A percentile compares a stretch with the other conserved stretches of the same genome.
Evolutionary conservation across 2,113 vertebrate genomes (phyloP).

Genomic region (Rissa tridactyla): DNA sequence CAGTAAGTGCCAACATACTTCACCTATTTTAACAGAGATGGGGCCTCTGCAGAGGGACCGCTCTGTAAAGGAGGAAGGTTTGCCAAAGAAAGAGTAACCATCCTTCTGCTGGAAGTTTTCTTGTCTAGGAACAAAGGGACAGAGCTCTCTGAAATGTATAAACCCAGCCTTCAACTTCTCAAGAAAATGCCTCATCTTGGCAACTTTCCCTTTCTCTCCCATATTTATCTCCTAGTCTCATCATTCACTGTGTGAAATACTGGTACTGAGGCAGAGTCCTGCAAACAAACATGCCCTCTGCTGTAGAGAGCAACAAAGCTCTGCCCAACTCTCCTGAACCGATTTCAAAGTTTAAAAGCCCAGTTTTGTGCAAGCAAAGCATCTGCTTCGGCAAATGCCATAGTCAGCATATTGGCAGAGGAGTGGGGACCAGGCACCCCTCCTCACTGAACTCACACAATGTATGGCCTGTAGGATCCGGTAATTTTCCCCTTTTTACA

Average conservation of each 20-base stretch:
- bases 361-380: not conserved
- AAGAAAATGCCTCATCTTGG: not conserved
- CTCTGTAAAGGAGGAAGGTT: not conserved
- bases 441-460: not conserved
- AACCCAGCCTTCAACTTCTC: not conserved
- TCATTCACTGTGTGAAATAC: not conserved
- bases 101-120: not conserved
- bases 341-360: not conserved
- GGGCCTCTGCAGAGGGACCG: not conserved
- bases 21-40: not conserved
- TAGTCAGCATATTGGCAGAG: not conserved
- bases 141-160: not conserved
- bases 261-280: not conserved
- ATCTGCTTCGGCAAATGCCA: not conserved
- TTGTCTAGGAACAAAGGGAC: not conserved
- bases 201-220: not conserved
- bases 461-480: not conserved
- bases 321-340: not conserved
- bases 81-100: not conserved
- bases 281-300: not conserved
- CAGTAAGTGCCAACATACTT: not conserved
- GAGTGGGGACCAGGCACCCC: fast-evolving
- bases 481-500: not conserved
- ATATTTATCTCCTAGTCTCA: not conserved
- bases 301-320: not conserved